Conservation (phyloP, 2,888 invertebrate species). For the Ectobius pallidus region DNA sequence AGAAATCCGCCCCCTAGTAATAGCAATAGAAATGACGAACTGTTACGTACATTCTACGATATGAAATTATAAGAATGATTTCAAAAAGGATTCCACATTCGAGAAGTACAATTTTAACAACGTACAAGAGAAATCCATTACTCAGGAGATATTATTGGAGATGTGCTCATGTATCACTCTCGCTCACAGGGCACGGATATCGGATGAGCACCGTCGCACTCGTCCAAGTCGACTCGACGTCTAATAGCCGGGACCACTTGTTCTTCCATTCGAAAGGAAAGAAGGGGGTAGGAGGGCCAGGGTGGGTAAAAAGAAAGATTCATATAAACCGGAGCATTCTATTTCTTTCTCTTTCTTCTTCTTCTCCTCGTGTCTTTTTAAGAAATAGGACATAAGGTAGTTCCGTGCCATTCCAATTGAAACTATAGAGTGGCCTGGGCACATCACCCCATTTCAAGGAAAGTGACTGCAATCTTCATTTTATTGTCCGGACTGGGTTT, state of each 20-base stretch:
- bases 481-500: neutral
- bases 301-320: constrained; percentile 4
- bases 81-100: no score
- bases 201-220: neutral
- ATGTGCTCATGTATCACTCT: neutral
- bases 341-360: neutral
- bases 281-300: neutral
- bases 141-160: neutral
- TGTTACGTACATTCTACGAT: no score
- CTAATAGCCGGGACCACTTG: constrained; percentile 19
- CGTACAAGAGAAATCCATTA: no score
- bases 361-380: neutral
- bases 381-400: constrained; percentile 2
- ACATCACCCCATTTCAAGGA: neutral
- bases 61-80: no score
- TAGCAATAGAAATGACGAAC: no score
- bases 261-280: constrained; percentile 17
- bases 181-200: neutral
- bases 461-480: neutral
- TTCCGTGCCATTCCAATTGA: neutral
- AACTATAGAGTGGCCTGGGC: neutral
- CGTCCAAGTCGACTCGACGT: neutral
- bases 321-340: constrained; percentile 10
- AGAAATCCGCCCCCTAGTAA: no score
- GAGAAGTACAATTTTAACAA: no score